phyloP scores from a whole-genome alignment of 2,797 vertebrate species.

The Coreius guichenoti region DNA sequence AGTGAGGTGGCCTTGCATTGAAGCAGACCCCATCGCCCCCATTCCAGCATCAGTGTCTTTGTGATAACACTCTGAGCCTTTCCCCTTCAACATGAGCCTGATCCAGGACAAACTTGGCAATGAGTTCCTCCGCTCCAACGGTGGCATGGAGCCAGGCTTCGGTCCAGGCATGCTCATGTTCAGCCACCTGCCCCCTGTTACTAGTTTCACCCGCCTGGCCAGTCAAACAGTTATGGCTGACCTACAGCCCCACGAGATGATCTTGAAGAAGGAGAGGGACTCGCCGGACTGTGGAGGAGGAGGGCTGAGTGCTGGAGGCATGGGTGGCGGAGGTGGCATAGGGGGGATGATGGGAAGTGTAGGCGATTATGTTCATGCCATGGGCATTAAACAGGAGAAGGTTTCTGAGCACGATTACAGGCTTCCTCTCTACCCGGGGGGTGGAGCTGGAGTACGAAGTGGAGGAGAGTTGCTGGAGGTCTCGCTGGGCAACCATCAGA shows the following conservation, averaged over 20 bases:
- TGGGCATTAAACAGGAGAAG: slow-evolving; percentile 97
- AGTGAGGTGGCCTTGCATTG: slow-evolving; percentile 73
- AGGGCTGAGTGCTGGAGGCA: slow-evolving; percentile 53
- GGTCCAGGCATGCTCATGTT: slow-evolving; percentile 95
- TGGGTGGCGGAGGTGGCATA: slow-evolving; percentile 59
- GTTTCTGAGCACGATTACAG: slow-evolving; percentile 88
- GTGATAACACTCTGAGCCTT: slow-evolving; percentile 59
- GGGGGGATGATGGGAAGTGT: slow-evolving; percentile 57
- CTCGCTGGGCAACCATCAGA: slow-evolving; percentile 79
- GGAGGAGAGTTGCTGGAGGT: slow-evolving; percentile 79
- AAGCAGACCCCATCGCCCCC: slow-evolving; percentile 43
- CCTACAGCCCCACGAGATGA: slow-evolving; percentile 84
- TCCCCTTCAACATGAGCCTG: slow-evolving; percentile 80
- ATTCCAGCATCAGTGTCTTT: slow-evolving; percentile 32
- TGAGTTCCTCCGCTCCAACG: slow-evolving; percentile 88
- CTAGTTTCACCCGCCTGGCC: slow-evolving; percentile 93
- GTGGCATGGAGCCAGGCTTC: slow-evolving; percentile 89
- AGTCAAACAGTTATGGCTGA: slow-evolving; percentile 85
- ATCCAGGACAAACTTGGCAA: slow-evolving; percentile 89
- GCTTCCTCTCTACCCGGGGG: slow-evolving; percentile 77
- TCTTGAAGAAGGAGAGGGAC: slow-evolving; percentile 95
- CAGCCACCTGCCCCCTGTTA: slow-evolving; percentile 96
- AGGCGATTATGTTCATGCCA: slow-evolving; percentile 78
- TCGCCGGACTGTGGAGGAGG: slow-evolving; percentile 79
- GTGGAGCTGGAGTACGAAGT: slow-evolving; percentile 38